A percentile compares a stretch with the other conserved stretches of the same genome.
phyloP scores from a whole-genome alignment of 2,888 invertebrate genomes.

The Reticulitermes lucifugus region DNA sequence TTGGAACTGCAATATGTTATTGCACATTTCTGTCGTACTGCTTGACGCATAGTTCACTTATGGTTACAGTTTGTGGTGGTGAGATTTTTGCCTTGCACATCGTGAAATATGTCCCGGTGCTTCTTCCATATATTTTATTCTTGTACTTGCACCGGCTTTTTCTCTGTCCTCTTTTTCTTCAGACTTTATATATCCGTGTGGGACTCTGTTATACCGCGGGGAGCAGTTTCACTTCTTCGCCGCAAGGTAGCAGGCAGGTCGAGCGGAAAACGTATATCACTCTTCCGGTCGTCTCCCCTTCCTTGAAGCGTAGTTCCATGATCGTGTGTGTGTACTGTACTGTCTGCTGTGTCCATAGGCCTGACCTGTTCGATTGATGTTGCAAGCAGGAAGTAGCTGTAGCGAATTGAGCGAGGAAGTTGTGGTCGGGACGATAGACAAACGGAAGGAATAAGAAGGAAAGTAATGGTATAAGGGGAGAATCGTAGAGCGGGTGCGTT shows the following conservation, averaged over 20 bases:
- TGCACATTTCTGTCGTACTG: too few species aligned
- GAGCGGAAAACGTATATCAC: slow-evolving; percentile 42
- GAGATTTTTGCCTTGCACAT: slow-evolving; percentile 26
- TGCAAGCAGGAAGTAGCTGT: not conserved
- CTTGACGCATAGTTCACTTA: not conserved
- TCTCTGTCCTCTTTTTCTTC: slow-evolving; percentile 30
- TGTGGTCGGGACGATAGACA: not conserved
- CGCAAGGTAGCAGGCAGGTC: slow-evolving; percentile 41
- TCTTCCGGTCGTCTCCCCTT: slow-evolving; percentile 25
- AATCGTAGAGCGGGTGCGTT: too few species aligned
- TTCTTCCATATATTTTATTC: slow-evolving; percentile 36
- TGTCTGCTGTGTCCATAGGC: not conserved
- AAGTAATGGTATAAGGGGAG: not conserved
- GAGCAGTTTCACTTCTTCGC: slow-evolving; percentile 42
- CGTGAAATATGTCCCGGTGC: slow-evolving; percentile 27
- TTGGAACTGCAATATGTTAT: too few species aligned
- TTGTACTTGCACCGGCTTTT: slow-evolving; percentile 10
- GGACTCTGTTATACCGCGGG: slow-evolving; percentile 25
- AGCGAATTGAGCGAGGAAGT: not conserved
- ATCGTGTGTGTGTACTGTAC: not conserved
- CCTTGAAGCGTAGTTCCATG: not conserved
- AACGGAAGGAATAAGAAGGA: not conserved
- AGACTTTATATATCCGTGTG: slow-evolving; percentile 32
- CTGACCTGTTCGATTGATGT: not conserved
- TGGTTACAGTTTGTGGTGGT: not conserved